Conservation (phyloP, 2,888 invertebrate genomes). For the Sesamia inferens region DNA sequence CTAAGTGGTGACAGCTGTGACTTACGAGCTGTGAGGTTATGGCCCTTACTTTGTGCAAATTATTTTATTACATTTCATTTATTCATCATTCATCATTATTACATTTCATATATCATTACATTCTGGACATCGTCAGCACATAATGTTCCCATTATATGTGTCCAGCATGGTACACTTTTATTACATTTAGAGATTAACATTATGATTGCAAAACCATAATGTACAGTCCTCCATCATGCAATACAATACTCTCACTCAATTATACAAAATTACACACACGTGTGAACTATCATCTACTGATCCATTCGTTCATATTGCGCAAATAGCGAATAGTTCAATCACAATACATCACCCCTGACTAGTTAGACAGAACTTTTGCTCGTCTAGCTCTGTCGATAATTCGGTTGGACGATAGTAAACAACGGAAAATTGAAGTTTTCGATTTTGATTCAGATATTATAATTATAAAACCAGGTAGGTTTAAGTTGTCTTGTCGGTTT, state of each 20-base stretch:
- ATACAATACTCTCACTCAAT: background rate
- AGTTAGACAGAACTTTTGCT: slow-evolving; percentile 18
- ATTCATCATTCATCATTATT: too few relatives aligned
- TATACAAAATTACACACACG: background rate
- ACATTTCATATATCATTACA: too few relatives aligned
- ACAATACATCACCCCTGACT: slow-evolving; percentile 52
- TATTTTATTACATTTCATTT: too few relatives aligned
- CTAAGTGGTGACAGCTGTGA: too few relatives aligned
- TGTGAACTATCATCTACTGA: background rate
- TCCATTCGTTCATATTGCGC: background rate
- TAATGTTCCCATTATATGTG: too few relatives aligned
- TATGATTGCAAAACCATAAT: too few relatives aligned
- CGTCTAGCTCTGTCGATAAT: slow-evolving; percentile 43
- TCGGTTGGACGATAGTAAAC: slow-evolving; percentile 4
- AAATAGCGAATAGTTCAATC: slow-evolving; percentile 48
- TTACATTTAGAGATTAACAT: too few relatives aligned
- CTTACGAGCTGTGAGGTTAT: too few relatives aligned
- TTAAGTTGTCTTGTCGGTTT: background rate
- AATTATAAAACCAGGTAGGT: background rate
- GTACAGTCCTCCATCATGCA: too few relatives aligned
- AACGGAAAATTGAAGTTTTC: background rate
- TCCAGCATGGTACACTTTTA: too few relatives aligned
- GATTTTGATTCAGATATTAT: background rate
- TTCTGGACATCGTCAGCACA: too few relatives aligned
- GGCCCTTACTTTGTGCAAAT: too few relatives aligned